Conservation (phyloP, 1,140 invertebrate genomes). For the Anastrepha obliqua region DNA sequence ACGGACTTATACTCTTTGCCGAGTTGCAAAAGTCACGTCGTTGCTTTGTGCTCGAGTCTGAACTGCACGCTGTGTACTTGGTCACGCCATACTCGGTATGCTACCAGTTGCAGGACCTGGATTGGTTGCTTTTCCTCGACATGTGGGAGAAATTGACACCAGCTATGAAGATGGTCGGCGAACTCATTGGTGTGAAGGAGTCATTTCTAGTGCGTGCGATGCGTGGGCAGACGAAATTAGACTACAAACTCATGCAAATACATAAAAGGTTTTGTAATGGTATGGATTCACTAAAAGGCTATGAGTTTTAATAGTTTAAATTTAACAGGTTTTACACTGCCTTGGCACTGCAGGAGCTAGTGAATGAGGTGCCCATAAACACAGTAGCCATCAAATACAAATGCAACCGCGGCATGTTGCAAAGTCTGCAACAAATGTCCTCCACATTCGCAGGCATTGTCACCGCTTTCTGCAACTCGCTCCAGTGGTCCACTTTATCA, state of each 20-base stretch:
- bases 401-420: constrained; percentile 90
- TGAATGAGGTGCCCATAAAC: constrained; percentile 90
- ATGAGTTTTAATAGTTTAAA: too few species aligned
- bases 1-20: constrained; percentile 90
- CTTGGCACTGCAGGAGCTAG: constrained; percentile 92
- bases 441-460: constrained; percentile 96
- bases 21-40: constrained; percentile 93
- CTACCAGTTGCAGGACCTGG: constrained; percentile 85
- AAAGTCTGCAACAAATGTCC: constrained; percentile 95
- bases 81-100: constrained; percentile 91
- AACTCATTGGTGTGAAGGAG: constrained; percentile 93
- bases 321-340: constrained; percentile 90
- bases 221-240: constrained; percentile 80
- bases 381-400: constrained; percentile 88
- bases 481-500: constrained; percentile 96
- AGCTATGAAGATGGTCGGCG: constrained; percentile 88
- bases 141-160: constrained; percentile 89
- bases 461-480: constrained; percentile 90
- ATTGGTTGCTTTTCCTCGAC: constrained; percentile 91
- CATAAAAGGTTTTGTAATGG: constrained; percentile 75
- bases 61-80: constrained; percentile 95
- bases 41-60: constrained; percentile 94
- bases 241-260: constrained; percentile 76
- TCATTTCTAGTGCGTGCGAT: constrained; percentile 89
- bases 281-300: not conserved